Evolutionary conservation across 2,113 vertebrate genomes (phyloP).

Genomic region (Semnornis frantzii): DNA sequence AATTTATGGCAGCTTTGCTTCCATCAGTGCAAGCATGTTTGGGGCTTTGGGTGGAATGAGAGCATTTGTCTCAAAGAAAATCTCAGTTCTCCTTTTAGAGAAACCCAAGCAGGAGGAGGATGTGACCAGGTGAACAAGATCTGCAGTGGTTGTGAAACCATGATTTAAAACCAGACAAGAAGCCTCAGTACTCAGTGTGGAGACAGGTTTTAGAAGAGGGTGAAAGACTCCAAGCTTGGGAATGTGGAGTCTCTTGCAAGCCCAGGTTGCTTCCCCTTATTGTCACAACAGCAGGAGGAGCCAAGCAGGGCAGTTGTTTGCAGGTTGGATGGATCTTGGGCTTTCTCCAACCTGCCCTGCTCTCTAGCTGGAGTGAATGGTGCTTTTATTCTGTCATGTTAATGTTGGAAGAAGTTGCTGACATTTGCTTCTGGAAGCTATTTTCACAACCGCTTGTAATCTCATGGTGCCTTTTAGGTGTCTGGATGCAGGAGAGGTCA

Average conservation of each 20-base stretch:
- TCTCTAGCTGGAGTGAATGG: neutral
- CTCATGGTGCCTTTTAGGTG: neutral
- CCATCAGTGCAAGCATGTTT: neutral
- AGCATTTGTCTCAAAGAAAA: neutral
- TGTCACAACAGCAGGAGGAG: neutral
- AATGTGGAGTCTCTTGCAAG: neutral
- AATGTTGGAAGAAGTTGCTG: conserved; percentile 29
- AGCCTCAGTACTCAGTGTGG: neutral
- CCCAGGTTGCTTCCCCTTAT: neutral
- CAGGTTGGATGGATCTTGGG: neutral
- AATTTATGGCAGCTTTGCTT: conserved; percentile 15
- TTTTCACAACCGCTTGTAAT: conserved; percentile 10
- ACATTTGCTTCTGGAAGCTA: neutral
- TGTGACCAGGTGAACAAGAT: neutral
- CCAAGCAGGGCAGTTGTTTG: neutral
- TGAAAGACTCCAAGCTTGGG: neutral
- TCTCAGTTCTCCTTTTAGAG: neutral
- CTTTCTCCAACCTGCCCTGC: neutral
- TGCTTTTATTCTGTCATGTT: neutral
- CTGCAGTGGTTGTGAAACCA: neutral
- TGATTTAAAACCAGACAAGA: neutral
- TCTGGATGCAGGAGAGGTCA: neutral
- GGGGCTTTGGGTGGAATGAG: neutral
- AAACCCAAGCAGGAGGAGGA: neutral
- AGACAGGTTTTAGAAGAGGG: neutral